Conservation (phyloP, 2,888 invertebrate genomes). For the Eupithecia centaureata region DNA sequence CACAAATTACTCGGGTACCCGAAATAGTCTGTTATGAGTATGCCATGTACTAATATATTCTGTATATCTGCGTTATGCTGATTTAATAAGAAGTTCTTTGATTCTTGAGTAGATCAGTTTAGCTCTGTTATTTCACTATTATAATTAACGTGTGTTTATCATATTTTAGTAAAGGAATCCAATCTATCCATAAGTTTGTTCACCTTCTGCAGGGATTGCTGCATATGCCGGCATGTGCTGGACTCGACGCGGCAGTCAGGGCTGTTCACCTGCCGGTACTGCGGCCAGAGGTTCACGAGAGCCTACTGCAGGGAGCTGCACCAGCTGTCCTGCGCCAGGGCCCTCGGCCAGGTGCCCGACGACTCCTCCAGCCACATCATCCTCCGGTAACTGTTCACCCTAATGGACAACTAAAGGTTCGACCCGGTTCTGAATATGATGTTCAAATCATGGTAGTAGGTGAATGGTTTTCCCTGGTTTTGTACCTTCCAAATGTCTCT, state of each 20-base stretch:
- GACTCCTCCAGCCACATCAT: conserved; percentile 55
- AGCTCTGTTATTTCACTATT: background rate
- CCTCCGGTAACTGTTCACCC: conserved; percentile 51
- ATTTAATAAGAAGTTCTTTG: background rate
- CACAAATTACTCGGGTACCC: background rate
- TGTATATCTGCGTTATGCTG: background rate
- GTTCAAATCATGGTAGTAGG: background rate
- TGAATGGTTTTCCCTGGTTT: background rate
- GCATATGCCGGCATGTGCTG: conserved; percentile 66
- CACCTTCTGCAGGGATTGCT: conserved; percentile 60
- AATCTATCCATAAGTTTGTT: background rate
- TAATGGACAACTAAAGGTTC: background rate
- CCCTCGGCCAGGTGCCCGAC: conserved; percentile 50
- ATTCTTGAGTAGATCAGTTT: background rate
- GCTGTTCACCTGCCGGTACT: conserved; percentile 64
- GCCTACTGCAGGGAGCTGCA: conserved; percentile 76
- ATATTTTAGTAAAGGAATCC: background rate
- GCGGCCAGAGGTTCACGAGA: conserved; percentile 67
- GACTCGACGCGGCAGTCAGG: conserved; percentile 46
- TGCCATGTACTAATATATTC: too few species aligned
- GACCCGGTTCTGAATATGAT: background rate
- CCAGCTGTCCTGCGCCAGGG: conserved; percentile 61
- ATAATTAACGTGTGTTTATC: too few species aligned
- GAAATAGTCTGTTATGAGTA: conserved; percentile 2
- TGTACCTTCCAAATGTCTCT: conserved; percentile 6